Base-by-base conservation (phyloP, 2,888 invertebrate species). In the Imbricaverruca yamaguchii region DNA sequence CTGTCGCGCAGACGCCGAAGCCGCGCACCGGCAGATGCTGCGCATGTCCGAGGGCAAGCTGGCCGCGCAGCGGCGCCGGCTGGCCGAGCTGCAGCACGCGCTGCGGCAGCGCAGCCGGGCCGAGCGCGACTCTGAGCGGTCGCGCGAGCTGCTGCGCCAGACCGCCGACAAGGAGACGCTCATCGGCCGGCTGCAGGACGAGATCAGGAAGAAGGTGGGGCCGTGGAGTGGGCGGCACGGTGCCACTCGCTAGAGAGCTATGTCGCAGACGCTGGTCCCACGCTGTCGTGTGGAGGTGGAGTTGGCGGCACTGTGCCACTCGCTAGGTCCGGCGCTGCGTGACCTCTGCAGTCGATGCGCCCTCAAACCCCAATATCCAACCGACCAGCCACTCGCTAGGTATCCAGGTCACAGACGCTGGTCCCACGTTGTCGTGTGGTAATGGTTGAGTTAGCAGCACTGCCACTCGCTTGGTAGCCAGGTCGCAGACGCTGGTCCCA, bases 11-110 rank as follows among this genome's bases (percentile, higher is more conserved):
- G 74, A 74, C 53, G 74, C 74, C 2, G 74, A 74, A 53, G 53
- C 53, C 9, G 74, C 74, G 53, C 74, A 74, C 74, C 74, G 74
- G 11, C 53, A 74, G 53, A 74, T 74, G 74, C 74, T 74, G 74
- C 74, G 74, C 18, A 12, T 12, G 53, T 74, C 74, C 23, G 74
- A 74, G 74, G 25, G 15, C 18, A 74, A 74, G 53, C 74, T 74
- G 74, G 10, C 74, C 6, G 25, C 74, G 53, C 74, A 74, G 53
- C 74, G 74, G 53, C 74, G 74, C 4, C 39, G 74, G 0, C 74
- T 74, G 74, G 74, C 74, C 53, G 74, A 18, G 53, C 53, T 74
- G 74, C 74, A 74, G 74, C 15, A 18, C 18, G 25, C 74, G 53
- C 74, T 74, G 53, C 53, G 13, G 53, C 74, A 18, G 74, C 74